These are phyloP conservation scores for Hipposideros larvatus DNA, from an alignment of 2,797 vertebrate species.

Conservation along the genomic window DNA sequence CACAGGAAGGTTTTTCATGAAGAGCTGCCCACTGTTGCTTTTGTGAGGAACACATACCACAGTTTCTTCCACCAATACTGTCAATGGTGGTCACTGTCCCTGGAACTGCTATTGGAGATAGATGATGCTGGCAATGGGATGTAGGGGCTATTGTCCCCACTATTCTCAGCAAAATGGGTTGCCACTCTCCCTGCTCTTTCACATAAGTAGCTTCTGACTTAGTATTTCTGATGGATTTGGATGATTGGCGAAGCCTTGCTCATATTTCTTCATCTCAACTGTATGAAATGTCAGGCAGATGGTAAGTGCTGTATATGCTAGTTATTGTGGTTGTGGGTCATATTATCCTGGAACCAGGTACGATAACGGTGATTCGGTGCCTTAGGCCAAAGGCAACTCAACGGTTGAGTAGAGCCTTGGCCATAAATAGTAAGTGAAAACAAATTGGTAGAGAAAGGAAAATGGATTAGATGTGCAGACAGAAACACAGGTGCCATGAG, in stretches of 20 bases:
- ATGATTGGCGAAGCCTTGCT: background rate
- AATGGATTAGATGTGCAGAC: background rate
- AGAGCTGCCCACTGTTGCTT: fast-evolving
- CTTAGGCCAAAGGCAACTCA: background rate
- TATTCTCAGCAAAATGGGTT: background rate
- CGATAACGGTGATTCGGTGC: background rate
- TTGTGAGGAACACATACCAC: background rate
- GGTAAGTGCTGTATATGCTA: background rate
- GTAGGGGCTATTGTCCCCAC: fast-evolving
- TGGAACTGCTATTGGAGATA: background rate
- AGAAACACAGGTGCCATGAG: background rate
- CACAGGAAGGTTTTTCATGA: background rate
- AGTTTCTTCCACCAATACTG: background rate
- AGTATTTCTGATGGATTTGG: background rate
- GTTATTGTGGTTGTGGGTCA: background rate
- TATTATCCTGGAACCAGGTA: background rate
- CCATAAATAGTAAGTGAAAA: background rate
- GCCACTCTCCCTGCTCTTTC: fast-evolving
- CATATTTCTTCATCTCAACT: background rate
- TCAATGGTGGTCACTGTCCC: fast-evolving
- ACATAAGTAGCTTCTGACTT: background rate
- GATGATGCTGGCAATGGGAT: no score
- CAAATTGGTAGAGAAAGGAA: background rate
- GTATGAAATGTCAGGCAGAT: background rate
- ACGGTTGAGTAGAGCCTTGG: background rate